Conservation (phyloP, 2,113 vertebrate species). For the Rhinichthys klamathensis region DNA sequence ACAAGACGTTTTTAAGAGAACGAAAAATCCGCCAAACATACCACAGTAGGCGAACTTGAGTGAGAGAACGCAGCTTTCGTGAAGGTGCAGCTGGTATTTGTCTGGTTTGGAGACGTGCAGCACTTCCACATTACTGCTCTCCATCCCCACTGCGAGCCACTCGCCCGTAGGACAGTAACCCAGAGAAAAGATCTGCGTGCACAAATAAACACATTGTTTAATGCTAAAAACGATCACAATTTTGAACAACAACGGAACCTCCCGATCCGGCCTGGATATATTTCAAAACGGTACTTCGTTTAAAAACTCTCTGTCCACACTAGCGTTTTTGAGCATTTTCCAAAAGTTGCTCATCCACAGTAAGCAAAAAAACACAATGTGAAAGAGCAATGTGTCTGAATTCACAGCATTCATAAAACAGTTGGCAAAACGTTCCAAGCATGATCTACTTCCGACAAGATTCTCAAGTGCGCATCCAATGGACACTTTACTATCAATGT, state of each 20-base stretch:
- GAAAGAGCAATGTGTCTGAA: too few species aligned
- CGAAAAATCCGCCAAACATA: slow-evolving; percentile 61
- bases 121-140: slow-evolving; percentile 96
- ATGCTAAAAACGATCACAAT: background rate
- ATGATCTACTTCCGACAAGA: background rate
- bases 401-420: too few species aligned
- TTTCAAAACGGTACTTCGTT: background rate
- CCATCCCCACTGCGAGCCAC: slow-evolving; percentile 95
- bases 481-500: background rate
- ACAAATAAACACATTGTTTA: background rate
- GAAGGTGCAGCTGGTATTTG: slow-evolving; percentile 97
- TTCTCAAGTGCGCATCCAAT: background rate
- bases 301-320: background rate
- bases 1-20: background rate
- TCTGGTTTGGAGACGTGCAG: slow-evolving; percentile 93
- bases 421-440: too few species aligned
- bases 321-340: background rate
- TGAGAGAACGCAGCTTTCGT: slow-evolving; percentile 98
- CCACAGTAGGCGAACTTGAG: slow-evolving; percentile 97
- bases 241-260: background rate
- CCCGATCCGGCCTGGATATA: background rate
- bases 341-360: background rate
- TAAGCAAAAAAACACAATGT: too few species aligned
- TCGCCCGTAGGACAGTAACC: slow-evolving; percentile 96
- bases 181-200: slow-evolving; percentile 87